Conservation (phyloP, 2,888 invertebrate species). For the Parochlus steinenii region DNA sequence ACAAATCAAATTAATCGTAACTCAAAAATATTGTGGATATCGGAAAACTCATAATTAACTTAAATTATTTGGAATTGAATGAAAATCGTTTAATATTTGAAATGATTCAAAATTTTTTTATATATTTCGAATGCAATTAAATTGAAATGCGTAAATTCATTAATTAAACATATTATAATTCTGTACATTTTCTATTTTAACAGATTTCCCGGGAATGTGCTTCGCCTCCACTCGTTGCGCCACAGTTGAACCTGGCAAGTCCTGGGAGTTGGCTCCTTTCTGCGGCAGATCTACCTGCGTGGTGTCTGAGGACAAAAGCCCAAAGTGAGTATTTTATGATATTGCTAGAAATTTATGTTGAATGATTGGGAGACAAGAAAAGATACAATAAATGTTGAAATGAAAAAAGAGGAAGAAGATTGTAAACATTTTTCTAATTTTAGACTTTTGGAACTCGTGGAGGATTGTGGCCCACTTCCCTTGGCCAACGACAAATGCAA, state of each 20-base stretch:
- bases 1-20: too few relatives aligned
- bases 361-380: neutral
- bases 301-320: constrained; percentile 54
- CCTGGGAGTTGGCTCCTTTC: constrained; percentile 78
- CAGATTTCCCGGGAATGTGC: constrained; percentile 79
- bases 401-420: neutral
- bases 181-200: neutral
- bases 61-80: too few relatives aligned
- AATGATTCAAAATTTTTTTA: neutral
- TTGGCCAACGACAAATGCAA: constrained; percentile 78
- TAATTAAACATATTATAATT: neutral
- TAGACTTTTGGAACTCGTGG: constrained; percentile 65
- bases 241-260: constrained; percentile 68
- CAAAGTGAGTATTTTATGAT: constrained; percentile 24
- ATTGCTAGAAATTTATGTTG: constrained; percentile 1
- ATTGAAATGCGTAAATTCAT: neutral
- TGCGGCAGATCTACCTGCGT: constrained; percentile 84
- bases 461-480: constrained; percentile 80
- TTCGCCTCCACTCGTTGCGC: constrained; percentile 82
- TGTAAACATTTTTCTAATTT: constrained; percentile 10
- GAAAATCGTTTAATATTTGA: too few relatives aligned
- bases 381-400: neutral
- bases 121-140: constrained; percentile 1
- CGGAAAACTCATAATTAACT: too few relatives aligned
- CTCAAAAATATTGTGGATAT: too few relatives aligned